Evolutionary conservation across 2,888 invertebrate genomes (phyloP), one percentile per base, ranked within the genome.

Genomic region (Hemicrepidius hirtus): DNA sequence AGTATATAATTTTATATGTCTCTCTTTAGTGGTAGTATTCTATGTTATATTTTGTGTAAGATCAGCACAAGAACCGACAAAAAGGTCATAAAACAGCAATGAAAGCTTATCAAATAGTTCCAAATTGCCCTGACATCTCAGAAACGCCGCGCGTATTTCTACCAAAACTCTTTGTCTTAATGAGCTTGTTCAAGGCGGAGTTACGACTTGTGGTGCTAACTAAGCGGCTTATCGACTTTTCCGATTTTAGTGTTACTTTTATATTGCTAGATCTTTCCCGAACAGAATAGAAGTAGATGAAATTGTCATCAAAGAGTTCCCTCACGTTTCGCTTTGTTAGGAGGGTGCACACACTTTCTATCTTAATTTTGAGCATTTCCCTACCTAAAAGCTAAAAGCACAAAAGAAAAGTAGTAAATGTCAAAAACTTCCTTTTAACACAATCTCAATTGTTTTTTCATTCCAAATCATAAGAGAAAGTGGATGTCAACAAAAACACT

Each of bases 81-180:
- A 66, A 66, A 66, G 53, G 55, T 35, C 24, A 66, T 66, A 66
- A 66, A 66, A 32, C 66, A 55, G 60, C 60, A 60, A 44, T 60
- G 60, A 60, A 60, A 60, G 60, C 60, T 55, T 55, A 66, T 66
- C 66, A 66, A 66, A 66, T 66, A 66, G 66, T 66, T 55, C 66
- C 50, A 55, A 66, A 66, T 66, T 66, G 66, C 66, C 41, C 55
- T 49, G 66, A 55, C 66, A 66, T 66, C 66, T 41, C 66, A 55
- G 66, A 55, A 64, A 64, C 49, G 66, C 55, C 12, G 18, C 53
- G 66, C 55, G 41, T 66, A 66, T 66, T 66, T 55, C 46, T 24
- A n/a, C 66, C 40, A 66, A 66, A 66, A 66, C 60, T 60, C 66
- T 66, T 66, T 41, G 55, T 44, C 66, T 55, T 66, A 66, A 66